These are phyloP conservation scores for Trogon melanurus DNA, from an alignment of 2,113 vertebrate species.

Conservation along the genomic window DNA sequence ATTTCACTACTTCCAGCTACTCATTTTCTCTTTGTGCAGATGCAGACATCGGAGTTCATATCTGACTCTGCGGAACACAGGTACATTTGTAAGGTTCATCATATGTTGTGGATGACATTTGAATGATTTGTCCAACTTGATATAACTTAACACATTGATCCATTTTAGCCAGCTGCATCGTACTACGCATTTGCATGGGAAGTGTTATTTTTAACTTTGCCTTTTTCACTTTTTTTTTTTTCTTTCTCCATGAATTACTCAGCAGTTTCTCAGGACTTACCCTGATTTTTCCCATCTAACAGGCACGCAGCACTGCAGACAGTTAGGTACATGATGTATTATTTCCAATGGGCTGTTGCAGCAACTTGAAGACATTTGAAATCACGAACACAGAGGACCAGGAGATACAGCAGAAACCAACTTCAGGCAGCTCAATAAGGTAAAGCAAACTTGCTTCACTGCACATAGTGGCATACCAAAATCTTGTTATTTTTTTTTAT, in stretches of 20 bases:
- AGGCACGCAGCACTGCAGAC: neutral
- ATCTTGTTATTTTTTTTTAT: neutral
- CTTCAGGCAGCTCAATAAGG: neutral
- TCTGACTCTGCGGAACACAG: neutral
- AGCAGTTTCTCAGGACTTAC: neutral
- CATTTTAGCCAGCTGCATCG: neutral
- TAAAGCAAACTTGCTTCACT: neutral
- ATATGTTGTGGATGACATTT: neutral
- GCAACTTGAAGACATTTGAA: neutral
- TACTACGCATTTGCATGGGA: neutral
- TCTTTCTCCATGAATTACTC: neutral
- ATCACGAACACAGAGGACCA: neutral
- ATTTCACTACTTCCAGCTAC: neutral
- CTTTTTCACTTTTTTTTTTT: neutral
- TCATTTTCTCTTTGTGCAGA: neutral
- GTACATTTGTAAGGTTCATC: neutral
- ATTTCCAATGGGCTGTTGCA: neutral
- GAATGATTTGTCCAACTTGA: neutral
- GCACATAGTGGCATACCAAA: neutral
- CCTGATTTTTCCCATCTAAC: neutral
- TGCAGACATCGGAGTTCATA: neutral
- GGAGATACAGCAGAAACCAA: neutral
- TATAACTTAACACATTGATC: neutral
- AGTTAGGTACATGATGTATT: neutral
- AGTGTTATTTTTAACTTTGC: neutral